These are phyloP conservation scores for Colletes collaris DNA, from an alignment of 2,888 invertebrate genomes.

Conservation along the genomic window DNA sequence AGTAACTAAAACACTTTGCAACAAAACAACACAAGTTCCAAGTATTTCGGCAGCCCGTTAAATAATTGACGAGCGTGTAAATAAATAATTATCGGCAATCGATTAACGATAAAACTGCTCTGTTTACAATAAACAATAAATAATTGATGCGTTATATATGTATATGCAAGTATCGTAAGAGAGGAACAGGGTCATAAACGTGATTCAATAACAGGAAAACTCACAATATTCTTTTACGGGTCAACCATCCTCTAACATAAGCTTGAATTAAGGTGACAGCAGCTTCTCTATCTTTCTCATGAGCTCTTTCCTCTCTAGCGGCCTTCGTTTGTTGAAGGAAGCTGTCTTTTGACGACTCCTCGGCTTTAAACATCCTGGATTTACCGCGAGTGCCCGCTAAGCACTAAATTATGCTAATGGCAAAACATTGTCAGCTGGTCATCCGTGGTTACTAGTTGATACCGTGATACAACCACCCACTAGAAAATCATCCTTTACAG, in stretches of 20 bases:
- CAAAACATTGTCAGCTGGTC: slow-evolving; percentile 75
- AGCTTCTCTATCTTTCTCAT: slow-evolving; percentile 91
- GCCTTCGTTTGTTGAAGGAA: slow-evolving; percentile 96
- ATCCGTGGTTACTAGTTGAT: slow-evolving; percentile 58
- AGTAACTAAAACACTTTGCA: not conserved
- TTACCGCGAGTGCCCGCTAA: slow-evolving; percentile 53
- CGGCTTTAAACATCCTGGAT: slow-evolving; percentile 86
- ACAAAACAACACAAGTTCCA: not conserved
- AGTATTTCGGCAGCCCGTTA: not conserved
- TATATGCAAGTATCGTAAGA: not conserved
- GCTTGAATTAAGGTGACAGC: slow-evolving; percentile 91
- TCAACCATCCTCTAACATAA: slow-evolving; percentile 90
- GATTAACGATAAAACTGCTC: not conserved
- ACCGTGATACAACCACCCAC: slow-evolving; percentile 50
- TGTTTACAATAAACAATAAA: not conserved
- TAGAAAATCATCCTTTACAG: slow-evolving; percentile 55
- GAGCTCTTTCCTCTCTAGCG: slow-evolving; percentile 94
- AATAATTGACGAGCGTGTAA: slow-evolving; percentile 27
- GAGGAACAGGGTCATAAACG: no score
- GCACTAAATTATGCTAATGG: slow-evolving; percentile 67
- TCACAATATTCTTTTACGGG: slow-evolving; percentile 89
- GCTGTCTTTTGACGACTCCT: slow-evolving; percentile 88
- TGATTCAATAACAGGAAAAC: slow-evolving; percentile 68
- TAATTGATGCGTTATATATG: not conserved
- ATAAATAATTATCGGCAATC: slow-evolving; percentile 38